These are phyloP conservation scores for Melieria picta DNA, from an alignment of 2,888 invertebrate species.

Conservation along the genomic window DNA sequence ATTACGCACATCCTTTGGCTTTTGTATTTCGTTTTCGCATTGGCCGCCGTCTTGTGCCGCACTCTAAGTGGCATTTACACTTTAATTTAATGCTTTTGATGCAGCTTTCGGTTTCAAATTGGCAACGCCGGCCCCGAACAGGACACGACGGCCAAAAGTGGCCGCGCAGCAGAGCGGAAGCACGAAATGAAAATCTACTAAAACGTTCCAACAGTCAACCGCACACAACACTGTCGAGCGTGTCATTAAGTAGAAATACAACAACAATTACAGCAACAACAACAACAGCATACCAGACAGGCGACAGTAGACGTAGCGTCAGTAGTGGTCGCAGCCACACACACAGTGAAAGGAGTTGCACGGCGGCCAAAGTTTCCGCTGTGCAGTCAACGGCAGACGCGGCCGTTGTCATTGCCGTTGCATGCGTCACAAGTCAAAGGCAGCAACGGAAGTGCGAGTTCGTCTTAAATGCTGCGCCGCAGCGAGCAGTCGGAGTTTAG, in stretches of 20 bases:
- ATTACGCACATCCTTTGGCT: slow-evolving; percentile 7
- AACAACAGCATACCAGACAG: neutral
- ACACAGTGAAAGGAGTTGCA: too few relatives aligned
- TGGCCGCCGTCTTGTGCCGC: neutral
- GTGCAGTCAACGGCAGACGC: neutral
- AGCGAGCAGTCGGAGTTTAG: neutral
- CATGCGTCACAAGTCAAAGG: slow-evolving; percentile 29
- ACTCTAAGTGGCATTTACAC: slow-evolving; percentile 61
- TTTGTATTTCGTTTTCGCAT: too few relatives aligned
- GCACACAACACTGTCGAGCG: slow-evolving; percentile 46
- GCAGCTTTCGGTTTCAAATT: slow-evolving; percentile 24
- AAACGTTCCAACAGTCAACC: slow-evolving; percentile 40
- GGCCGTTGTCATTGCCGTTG: neutral
- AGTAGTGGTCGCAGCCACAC: slow-evolving; percentile 5
- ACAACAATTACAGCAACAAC: slow-evolving; percentile 14
- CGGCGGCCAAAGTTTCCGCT: too few relatives aligned
- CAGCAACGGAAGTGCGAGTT: slow-evolving; percentile 45
- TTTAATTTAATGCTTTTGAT: slow-evolving; percentile 62
- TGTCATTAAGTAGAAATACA: slow-evolving; percentile 44
- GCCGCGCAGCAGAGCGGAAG: slow-evolving; percentile 2
- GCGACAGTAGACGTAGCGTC: neutral
- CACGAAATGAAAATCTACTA: slow-evolving; percentile 24
- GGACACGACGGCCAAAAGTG: slow-evolving; percentile 3
- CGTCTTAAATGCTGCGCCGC: slow-evolving; percentile 40
- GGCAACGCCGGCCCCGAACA: neutral